Percentiles rank a stretch among this genome's conserved stretches.
These are phyloP conservation scores for Hippotragus niger DNA, from an alignment of 2,113 vertebrate genomes.

Conservation along the genomic window DNA sequence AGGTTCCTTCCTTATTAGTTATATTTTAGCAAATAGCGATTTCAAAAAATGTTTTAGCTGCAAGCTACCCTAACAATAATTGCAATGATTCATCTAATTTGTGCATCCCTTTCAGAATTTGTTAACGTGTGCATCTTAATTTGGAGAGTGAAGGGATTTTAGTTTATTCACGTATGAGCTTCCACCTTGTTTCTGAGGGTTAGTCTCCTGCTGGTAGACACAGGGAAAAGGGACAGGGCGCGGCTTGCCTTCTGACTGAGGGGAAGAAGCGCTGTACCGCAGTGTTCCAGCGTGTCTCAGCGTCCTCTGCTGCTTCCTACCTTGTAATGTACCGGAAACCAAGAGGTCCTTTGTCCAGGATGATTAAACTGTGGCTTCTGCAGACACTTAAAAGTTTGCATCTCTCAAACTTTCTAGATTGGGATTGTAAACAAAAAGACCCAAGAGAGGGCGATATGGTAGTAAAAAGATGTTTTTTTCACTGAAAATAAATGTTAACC, in stretches of 20 bases:
- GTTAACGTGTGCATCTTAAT: neutral
- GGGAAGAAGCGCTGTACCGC: rapidly evolving
- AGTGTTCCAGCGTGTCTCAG: neutral
- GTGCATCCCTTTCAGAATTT: neutral
- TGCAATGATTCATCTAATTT: neutral
- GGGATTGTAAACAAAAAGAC: neutral
- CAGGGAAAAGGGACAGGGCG: neutral
- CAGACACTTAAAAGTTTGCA: neutral
- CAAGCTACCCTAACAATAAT: neutral
- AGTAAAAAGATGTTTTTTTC: neutral
- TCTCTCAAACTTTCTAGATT: neutral
- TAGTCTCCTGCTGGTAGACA: neutral
- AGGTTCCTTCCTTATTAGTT: neutral
- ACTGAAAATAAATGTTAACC: neutral
- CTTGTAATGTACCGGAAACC: neutral
- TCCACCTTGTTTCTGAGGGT: neutral
- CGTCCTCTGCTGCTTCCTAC: neutral
- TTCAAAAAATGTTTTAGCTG: neutral
- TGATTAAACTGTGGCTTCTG: neutral
- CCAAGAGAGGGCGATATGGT: neutral
- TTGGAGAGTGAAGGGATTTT: neutral
- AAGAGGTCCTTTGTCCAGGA: neutral
- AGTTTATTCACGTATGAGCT: neutral
- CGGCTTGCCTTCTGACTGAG: neutral
- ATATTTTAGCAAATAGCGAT: neutral